These are phyloP conservation scores for Gila orcuttii DNA, from an alignment of 2,113 vertebrate species.

Conservation along the genomic window DNA sequence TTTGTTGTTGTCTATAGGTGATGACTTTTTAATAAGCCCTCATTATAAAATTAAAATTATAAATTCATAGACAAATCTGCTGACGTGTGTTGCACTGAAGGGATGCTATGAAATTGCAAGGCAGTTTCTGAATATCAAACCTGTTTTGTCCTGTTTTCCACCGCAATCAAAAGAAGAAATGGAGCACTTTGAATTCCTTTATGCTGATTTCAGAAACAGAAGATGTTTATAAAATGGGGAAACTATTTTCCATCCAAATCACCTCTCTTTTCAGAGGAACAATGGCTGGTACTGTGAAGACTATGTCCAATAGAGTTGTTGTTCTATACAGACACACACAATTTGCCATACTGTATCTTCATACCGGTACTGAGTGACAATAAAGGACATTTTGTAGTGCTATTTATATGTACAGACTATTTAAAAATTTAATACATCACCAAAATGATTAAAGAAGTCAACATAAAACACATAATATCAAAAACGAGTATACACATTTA, in stretches of 20 bases:
- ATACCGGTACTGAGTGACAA: background rate
- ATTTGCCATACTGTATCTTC: background rate
- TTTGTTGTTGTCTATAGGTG: background rate
- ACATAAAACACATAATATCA: background rate
- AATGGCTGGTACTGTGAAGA: background rate
- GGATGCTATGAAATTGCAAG: background rate
- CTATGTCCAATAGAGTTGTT: background rate
- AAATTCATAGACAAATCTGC: background rate
- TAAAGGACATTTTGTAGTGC: background rate
- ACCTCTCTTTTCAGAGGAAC: background rate
- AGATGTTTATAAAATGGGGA: too few relatives aligned
- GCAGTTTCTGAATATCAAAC: background rate
- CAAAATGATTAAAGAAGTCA: background rate
- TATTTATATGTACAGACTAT: background rate
- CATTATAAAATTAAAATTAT: background rate
- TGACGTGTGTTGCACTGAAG: background rate
- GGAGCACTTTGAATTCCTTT: background rate
- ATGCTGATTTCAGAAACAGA: background rate
- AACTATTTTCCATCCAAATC: background rate
- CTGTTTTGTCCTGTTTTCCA: background rate
- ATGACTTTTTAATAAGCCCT: background rate
- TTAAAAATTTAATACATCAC: background rate
- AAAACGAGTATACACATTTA: background rate
- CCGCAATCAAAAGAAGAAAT: background rate
- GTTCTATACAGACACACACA: background rate